Evolutionary conservation across 2,888 invertebrate genomes (phyloP).

Genomic region (Alloscopus bannaensis): DNA sequence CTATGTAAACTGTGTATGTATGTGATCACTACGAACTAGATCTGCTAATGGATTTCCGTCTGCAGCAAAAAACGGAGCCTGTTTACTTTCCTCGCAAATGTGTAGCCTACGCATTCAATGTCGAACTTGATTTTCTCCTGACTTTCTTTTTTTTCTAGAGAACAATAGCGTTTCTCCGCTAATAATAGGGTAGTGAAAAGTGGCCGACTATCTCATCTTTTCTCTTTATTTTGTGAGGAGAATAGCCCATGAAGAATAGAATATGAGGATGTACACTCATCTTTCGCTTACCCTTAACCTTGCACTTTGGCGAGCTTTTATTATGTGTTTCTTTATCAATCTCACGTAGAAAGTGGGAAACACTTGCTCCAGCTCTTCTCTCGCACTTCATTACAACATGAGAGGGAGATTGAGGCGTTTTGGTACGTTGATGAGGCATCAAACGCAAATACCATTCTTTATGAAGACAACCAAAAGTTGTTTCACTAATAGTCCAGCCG

Average conservation of each 20-base stretch:
- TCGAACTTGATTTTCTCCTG: not conserved
- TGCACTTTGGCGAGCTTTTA: slow-evolving; percentile 35
- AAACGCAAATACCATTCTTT: slow-evolving; percentile 16
- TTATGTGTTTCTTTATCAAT: slow-evolving; percentile 1
- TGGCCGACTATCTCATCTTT: slow-evolving; percentile 10
- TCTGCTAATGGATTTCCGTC: slow-evolving; percentile 5
- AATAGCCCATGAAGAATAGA: too few species aligned
- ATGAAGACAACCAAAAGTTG: not conserved
- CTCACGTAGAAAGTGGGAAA: too few species aligned
- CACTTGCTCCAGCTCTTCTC: slow-evolving; percentile 2
- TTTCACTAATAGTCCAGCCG: not conserved
- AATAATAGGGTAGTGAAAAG: not conserved
- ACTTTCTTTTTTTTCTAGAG: slow-evolving; percentile 6
- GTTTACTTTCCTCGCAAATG: not conserved
- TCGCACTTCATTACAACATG: slow-evolving; percentile 16
- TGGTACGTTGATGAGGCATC: not conserved
- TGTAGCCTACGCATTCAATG: not conserved
- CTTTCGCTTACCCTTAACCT: slow-evolving; percentile 37
- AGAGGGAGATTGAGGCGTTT: not conserved
- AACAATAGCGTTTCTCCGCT: not conserved
- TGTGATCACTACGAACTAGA: too few species aligned
- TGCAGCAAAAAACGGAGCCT: not conserved
- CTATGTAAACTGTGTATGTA: not conserved
- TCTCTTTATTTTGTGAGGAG: not conserved
- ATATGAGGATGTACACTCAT: too few species aligned